Evolutionary conservation across 2,113 vertebrate species (phyloP).

Genomic region (Sturnira hondurensis): DNA sequence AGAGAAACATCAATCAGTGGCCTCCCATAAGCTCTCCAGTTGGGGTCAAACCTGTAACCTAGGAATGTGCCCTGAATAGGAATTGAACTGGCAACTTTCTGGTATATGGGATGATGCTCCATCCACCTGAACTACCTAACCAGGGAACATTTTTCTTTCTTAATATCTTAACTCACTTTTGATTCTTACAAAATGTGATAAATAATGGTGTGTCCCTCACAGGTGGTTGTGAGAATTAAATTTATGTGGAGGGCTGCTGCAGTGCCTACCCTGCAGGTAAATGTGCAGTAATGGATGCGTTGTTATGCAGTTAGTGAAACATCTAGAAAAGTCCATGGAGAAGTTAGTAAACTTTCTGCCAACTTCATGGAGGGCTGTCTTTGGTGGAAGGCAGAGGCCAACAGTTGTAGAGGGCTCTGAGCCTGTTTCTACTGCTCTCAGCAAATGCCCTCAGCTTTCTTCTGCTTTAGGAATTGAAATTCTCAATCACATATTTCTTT

Average conservation of each 20-base stretch:
- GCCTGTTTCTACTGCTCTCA: neutral
- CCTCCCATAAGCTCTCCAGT: too few relatives aligned
- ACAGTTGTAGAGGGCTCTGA: neutral
- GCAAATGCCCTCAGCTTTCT: neutral
- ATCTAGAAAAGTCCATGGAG: neutral
- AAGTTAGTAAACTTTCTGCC: neutral
- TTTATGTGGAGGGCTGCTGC: rapidly evolving
- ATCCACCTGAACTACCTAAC: too few relatives aligned
- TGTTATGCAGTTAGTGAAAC: neutral
- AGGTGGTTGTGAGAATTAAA: neutral
- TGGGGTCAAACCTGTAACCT: too few relatives aligned
- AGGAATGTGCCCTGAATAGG: too few relatives aligned
- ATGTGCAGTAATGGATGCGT: rapidly evolving
- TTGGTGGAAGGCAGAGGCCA: rapidly evolving
- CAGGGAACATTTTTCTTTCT: too few relatives aligned
- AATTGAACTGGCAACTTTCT: too few relatives aligned
- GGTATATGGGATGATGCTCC: too few relatives aligned
- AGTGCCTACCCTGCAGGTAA: neutral
- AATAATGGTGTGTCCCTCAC: rapidly evolving
- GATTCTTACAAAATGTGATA: neutral
- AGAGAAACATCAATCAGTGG: neutral
- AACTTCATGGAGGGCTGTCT: neutral
- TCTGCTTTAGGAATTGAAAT: neutral
- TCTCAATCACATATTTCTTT: neutral
- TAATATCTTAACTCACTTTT: neutral